Percentiles rank a stretch among this genome's conserved stretches.
Evolutionary conservation across 1,140 invertebrate genomes (phyloP).

Genomic region (Micrasema minimum): DNA sequence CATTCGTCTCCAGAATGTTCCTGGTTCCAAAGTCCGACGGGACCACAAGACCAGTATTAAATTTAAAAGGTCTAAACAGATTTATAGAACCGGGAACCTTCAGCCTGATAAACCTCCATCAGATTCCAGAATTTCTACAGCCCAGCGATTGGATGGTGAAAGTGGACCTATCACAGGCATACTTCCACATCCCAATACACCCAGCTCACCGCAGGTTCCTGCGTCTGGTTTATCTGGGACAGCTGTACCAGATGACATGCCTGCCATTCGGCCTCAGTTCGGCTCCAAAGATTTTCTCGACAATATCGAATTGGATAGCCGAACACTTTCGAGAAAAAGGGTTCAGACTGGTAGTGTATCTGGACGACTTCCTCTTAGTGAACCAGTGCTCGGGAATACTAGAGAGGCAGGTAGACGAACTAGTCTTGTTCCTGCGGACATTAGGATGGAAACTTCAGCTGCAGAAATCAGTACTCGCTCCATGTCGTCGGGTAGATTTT

Average conservation of each 20-base stretch:
- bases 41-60: conserved; percentile 36
- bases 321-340: neutral
- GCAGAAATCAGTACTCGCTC: neutral
- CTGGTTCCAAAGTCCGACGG: conserved; percentile 38
- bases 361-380: neutral
- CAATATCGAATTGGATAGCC: neutral
- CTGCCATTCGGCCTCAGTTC: conserved; percentile 43
- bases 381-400: neutral
- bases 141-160: conserved; percentile 28
- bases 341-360: neutral
- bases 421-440: neutral
- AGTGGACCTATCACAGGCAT: conserved; percentile 40
- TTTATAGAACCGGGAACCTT: neutral
- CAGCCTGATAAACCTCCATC: neutral
- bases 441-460: neutral
- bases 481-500: neutral
- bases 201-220: conserved; percentile 32
- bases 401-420: neutral
- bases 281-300: conserved; percentile 20
- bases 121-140: conserved; percentile 52
- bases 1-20: conserved; percentile 41
- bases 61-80: conserved; percentile 35
- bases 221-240: conserved; percentile 18
- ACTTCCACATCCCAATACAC: conserved; percentile 57
- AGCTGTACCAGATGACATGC: conserved; percentile 50